Evolutionary conservation across 2,888 invertebrate genomes (phyloP), one percentile per base, ranked within the genome.

Genomic region (Arge pagana): DNA sequence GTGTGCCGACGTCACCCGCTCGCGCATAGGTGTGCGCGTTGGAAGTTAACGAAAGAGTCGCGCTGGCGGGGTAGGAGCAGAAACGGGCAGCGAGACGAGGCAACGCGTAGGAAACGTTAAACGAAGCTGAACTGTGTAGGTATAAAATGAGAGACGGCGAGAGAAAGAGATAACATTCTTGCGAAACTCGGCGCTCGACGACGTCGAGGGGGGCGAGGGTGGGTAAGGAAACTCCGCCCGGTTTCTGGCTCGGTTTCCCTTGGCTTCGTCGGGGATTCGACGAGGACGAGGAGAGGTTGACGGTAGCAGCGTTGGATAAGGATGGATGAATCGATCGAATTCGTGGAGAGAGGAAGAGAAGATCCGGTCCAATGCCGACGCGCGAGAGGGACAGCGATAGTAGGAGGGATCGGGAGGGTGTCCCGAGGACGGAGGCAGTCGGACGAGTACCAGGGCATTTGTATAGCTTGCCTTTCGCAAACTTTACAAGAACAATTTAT

Each of bases 401-500:
- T 41, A 23, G 15, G 16, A 6, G 18, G 40, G 19, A 18, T 21
- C 24, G 56, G 33, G 30, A 43, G 30, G 33, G 48, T 30, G 37
- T n/a, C 24, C 15, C 40, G 24, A 52, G 45, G 54, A 43, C 26
- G 45, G 42, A 55, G 56, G 24, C 50, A 52, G 55, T 49, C 58
- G 57, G 57, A 54, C 55, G 58, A 50, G 53, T 51, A 37, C 28
- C 45, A 35, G 61, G 61, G 65, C 66, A 67, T 68, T 70, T 69
- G 65, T 70, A 65, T 63, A 65, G 65, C 68, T 53, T 61, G 61
- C 60, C 53, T 67, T 64, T 65, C 39, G 60, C 65, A 66, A 70
- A 70, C 66, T 68, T 69, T 62, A 63, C 61, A 60, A 67, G 66
- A 70, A 70, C 68, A 67, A 70, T 69, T 70, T 70, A 67, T 70